These are phyloP conservation scores for Neodon shergylaensis DNA, from an alignment of 2,113 vertebrate species.

Conservation along the genomic window DNA sequence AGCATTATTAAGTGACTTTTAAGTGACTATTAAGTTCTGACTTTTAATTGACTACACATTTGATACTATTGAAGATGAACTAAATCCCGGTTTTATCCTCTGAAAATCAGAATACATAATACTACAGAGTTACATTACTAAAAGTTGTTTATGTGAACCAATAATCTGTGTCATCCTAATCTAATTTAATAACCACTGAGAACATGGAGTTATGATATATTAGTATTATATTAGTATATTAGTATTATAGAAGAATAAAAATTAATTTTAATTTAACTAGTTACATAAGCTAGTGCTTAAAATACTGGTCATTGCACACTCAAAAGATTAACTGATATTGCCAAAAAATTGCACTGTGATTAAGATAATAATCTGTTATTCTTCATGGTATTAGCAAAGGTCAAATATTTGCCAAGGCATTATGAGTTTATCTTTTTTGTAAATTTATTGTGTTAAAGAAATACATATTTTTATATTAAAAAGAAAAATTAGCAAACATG, in stretches of 20 bases:
- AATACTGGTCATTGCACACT: not conserved
- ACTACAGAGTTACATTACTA: not conserved
- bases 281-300: not conserved
- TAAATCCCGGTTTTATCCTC: not conserved
- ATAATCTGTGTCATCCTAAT: not conserved
- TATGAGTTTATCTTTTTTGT: not conserved
- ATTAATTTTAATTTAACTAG: not conserved
- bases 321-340: not conserved
- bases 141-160: not conserved
- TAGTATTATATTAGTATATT: no score
- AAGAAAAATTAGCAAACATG: not conserved
- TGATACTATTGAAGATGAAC: not conserved
- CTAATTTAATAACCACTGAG: not conserved
- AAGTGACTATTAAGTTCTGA: not conserved
- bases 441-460: not conserved
- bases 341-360: not conserved
- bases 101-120: not conserved
- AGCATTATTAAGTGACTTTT: not conserved
- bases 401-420: not conserved
- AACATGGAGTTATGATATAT: not conserved
- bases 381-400: not conserved
- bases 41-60: not conserved
- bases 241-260: not conserved
- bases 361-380: not conserved
- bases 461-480: not conserved